Evolutionary conservation across 2,113 vertebrate genomes (phyloP), one percentile per base, ranked within the genome.

Genomic region (Thalassoma bifasciatum): DNA sequence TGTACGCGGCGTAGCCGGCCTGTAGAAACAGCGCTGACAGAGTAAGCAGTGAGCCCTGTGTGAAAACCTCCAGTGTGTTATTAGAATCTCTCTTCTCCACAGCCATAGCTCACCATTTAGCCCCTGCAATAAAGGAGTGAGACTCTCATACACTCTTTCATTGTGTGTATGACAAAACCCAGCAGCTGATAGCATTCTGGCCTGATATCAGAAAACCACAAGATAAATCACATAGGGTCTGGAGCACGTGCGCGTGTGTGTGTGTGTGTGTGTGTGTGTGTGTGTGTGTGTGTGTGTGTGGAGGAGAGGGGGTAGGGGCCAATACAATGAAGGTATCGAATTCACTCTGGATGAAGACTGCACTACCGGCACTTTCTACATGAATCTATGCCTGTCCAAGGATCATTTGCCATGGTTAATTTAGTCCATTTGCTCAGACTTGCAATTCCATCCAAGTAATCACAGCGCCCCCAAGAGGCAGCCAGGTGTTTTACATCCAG

Each of bases 381-480:
- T 88, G 84, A 89, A 93, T 89, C 84, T 85, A 73, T 89, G 79
- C 67, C 85, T 79, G 87, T 90, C 91, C 86, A 81, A 85, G 85
- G 82, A 91, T 91, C 84, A 83, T 93, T 91, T 87, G 88, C 84
- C 82, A 82, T 81, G 87, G 81, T 91, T 91, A 89, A 92, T 91
- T 93, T 93, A 90, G 77, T 84, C 78, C 9, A 51, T 66, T 70
- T 70, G 58, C 82, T 79, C 75, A 75, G 72, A 79, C 72, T 77
- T 67, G 82, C 70, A 74, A 75, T 87, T 91, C 72, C 76, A 86
- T 60, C 65, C 61, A 72, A 92, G 91, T 86, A 89, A 86, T 91
- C 86, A 91, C 85, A 94, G 93, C 92, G 79, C 93, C 92, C 91
- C 91, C 93, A 86, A 91, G 91, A 93, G 94, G 93, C 59, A 42